These are phyloP conservation scores for Styela clava DNA, from an alignment of 23 tunicate genomes.

Conservation along the genomic window DNA sequence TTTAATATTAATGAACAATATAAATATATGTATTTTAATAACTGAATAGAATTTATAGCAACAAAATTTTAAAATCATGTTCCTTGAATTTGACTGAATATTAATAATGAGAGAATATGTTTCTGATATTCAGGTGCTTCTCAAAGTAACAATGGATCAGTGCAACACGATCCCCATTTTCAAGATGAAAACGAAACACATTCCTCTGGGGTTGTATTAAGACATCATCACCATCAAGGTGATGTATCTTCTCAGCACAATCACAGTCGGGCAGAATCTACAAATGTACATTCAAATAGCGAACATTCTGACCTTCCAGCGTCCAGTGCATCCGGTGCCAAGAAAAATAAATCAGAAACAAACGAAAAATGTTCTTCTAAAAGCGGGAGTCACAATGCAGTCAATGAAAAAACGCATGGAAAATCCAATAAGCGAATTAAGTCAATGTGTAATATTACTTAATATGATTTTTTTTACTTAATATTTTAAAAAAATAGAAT, in stretches of 20 bases:
- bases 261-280: not conserved
- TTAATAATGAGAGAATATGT: no score
- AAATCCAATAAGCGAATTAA: not conserved
- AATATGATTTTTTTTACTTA: no score
- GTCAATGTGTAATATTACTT: not conserved
- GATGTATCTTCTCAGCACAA: not conserved
- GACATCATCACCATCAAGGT: not conserved
- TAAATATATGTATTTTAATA: no score
- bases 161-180: not conserved
- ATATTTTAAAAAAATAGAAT: not conserved
- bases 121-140: not conserved
- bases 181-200: not conserved
- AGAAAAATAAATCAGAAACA: not conserved
- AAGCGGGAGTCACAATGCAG: not conserved
- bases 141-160: not conserved
- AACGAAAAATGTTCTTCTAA: not conserved
- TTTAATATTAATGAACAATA: no score
- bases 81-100: no score
- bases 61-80: no score
- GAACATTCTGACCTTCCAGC: not conserved
- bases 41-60: no score
- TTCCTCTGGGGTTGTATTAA: not conserved
- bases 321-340: not conserved
- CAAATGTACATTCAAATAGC: not conserved
- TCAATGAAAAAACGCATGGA: not conserved